Evolutionary conservation across 2,888 invertebrate genomes (phyloP).

Genomic region (Sphinx pinastri): DNA sequence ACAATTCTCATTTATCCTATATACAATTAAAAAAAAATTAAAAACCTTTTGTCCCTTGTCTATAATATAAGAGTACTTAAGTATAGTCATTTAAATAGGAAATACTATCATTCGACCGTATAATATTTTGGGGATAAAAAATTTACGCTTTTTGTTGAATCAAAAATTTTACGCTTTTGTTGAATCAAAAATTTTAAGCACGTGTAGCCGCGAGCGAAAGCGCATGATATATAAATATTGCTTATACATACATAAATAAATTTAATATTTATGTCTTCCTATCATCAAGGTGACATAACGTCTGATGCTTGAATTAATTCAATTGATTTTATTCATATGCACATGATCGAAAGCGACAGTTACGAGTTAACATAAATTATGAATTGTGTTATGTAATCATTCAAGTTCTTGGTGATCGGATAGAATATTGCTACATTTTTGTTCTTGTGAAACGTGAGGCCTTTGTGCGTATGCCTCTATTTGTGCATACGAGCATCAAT

Average conservation of each 20-base stretch:
- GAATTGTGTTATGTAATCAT: slow-evolving; percentile 33
- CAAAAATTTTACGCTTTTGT: too few species aligned
- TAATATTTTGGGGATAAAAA: too few species aligned
- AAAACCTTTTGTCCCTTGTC: too few species aligned
- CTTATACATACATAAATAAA: not conserved
- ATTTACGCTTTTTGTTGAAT: too few species aligned
- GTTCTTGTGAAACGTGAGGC: not conserved
- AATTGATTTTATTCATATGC: slow-evolving; percentile 54
- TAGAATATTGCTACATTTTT: slow-evolving; percentile 7
- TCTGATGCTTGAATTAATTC: slow-evolving; percentile 62
- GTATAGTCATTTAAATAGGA: too few species aligned
- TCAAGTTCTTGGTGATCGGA: slow-evolving; percentile 24
- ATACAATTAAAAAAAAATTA: too few species aligned
- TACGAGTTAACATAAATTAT: slow-evolving; percentile 38
- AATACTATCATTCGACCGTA: too few species aligned
- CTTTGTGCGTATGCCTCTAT: not conserved
- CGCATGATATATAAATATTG: too few species aligned
- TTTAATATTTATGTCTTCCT: not conserved
- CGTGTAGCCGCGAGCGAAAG: too few species aligned
- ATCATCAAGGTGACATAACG: slow-evolving; percentile 30
- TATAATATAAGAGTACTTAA: too few species aligned
- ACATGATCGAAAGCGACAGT: slow-evolving; percentile 46
- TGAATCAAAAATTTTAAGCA: too few species aligned
- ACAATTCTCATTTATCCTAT: too few species aligned
- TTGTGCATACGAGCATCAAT: slow-evolving; percentile 1